A percentile compares a stretch with the other conserved stretches of the same genome.
Conservation (phyloP, 2,888 invertebrate species). For the Mamestra brassicae region DNA sequence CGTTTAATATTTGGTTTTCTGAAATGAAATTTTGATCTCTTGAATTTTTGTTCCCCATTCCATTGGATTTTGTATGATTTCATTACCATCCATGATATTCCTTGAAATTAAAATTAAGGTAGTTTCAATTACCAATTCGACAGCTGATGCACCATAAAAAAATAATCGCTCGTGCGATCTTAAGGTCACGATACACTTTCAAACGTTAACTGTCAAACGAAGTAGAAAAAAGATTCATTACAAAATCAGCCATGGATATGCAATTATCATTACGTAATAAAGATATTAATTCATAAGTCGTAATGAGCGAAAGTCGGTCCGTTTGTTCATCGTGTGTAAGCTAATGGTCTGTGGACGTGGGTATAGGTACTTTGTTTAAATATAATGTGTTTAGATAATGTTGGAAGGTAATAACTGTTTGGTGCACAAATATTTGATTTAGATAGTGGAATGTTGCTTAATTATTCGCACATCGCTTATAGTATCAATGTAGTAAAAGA, state of each 20-base stretch:
- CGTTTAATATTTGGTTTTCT: background rate
- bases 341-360: constrained; percentile 40
- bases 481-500: background rate
- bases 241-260: constrained; percentile 41
- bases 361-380: constrained; percentile 27
- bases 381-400: constrained; percentile 5
- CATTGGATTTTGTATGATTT: background rate
- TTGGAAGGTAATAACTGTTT: background rate
- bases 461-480: background rate
- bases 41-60: background rate
- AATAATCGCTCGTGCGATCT: background rate
- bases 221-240: constrained; percentile 44
- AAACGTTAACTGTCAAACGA: constrained; percentile 12
- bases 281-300: constrained; percentile 57
- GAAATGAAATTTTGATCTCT: background rate
- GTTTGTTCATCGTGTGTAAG: constrained; percentile 32
- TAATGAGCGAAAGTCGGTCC: constrained; percentile 60
- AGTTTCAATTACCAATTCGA: background rate
- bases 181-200: background rate
- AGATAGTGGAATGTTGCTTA: constrained; percentile 13
- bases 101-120: no score
- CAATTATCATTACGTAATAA: constrained; percentile 56
- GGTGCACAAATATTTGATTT: constrained; percentile 24
- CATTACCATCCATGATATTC: background rate
- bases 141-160: background rate